Evolutionary conservation across 2,888 invertebrate genomes (phyloP), one percentile per base, ranked within the genome.

Genomic region (Drosophila anomalata): DNA sequence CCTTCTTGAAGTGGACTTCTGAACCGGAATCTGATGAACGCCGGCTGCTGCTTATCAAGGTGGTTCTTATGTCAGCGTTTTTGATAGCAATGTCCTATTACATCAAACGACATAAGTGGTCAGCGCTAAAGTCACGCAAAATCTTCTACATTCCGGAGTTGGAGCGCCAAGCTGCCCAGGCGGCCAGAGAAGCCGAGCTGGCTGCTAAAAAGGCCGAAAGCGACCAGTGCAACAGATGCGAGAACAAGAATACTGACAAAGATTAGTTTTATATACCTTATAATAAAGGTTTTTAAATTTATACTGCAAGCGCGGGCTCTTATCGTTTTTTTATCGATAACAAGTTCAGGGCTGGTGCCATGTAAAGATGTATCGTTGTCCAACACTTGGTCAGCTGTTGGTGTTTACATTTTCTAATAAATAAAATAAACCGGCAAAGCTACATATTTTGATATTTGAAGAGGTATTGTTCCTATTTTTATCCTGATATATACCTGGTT

Each of bases 1-100:
- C 96, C 65, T 99, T 99, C 94, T 94, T 99, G 63, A 95, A 95
- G 90, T 99, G 98, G 98, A 94, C 96, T 59, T 94, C 97, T 0
- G 98, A 98, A 91, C 98, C 97, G 0, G 98, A 98, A 90, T 94
- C 95, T 65, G 99, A 99, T 92, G 94, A 95, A 0, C 94, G 98
- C 70, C 96, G 98, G 88, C 92, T 93, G 76, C 94, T 97, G 94
- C 93, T 94, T 66, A 94, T 98, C 77, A 97, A 97, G 93, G 92
- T 92, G 0, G 41, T 96, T 41, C 94, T 95, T 76, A 94, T 97
- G 73, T 94, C 95, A 89, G 77, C 94, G 2, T 79, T 96, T 66
- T 91, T 97, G 50, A 82, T 93, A 7, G 93, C 90, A 24, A 90
- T 94, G 24, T 77, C 92, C 26, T 96, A 95, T 92, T 98, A 97